Evolutionary conservation across 2,888 invertebrate genomes (phyloP).

Genomic region (Lepidocyrtoides sp.): DNA sequence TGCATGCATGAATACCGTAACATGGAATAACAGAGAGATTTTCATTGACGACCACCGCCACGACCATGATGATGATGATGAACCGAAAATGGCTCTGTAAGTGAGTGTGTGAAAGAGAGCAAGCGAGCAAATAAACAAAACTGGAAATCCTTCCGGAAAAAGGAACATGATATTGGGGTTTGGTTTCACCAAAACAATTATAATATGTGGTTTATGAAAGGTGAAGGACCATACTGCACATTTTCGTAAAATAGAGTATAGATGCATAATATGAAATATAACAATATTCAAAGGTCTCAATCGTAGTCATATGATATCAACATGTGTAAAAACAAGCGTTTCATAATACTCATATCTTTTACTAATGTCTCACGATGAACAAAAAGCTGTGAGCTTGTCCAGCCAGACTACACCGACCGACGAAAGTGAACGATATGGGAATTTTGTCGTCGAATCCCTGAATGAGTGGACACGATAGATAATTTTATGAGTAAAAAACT

Average conservation of each 20-base stretch:
- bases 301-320: slow-evolving; percentile 28
- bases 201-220: slow-evolving; percentile 47
- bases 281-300: background rate
- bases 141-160: slow-evolving; percentile 30
- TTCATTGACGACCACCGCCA: slow-evolving; percentile 3
- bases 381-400: slow-evolving; percentile 28
- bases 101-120: slow-evolving; percentile 16
- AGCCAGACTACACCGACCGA: too few species aligned
- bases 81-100: background rate
- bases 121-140: slow-evolving; percentile 45
- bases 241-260: background rate
- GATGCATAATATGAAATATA: background rate
- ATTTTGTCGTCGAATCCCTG: slow-evolving; percentile 36
- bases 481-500: slow-evolving; percentile 49
- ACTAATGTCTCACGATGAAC: slow-evolving; percentile 40
- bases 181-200: slow-evolving; percentile 53
- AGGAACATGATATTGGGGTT: slow-evolving; percentile 52
- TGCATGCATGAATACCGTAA: background rate
- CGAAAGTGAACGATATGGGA: slow-evolving; percentile 66
- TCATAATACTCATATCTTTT: slow-evolving; percentile 54
- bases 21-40: slow-evolving; percentile 27
- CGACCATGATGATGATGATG: slow-evolving; percentile 5
- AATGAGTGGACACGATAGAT: slow-evolving; percentile 36
- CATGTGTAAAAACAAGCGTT: slow-evolving; percentile 38
- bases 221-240: slow-evolving; percentile 56